phyloP scores from a whole-genome alignment of 2,797 vertebrate genomes.

The Micromesistius poutassou region DNA sequence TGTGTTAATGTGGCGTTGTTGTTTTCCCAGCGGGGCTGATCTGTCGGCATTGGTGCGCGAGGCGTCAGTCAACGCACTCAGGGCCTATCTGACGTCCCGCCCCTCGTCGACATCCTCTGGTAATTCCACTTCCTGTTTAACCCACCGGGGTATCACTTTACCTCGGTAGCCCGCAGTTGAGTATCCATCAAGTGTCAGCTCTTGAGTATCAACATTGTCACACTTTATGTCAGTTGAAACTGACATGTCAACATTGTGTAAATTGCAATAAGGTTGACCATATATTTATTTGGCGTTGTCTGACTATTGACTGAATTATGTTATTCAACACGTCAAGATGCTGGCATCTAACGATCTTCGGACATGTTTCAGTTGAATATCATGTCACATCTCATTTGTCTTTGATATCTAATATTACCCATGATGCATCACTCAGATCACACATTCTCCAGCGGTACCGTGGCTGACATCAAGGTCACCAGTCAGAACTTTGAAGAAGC shows the following conservation, averaged over 20 bases:
- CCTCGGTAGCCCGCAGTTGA: too few relatives aligned
- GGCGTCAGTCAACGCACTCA: slow-evolving; percentile 85
- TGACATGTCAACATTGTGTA: too few relatives aligned
- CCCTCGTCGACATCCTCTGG: slow-evolving; percentile 41
- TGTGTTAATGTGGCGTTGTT: neutral
- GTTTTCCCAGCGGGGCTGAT: slow-evolving; percentile 83
- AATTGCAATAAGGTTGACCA: too few relatives aligned
- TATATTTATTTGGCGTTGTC: too few relatives aligned
- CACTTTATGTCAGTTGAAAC: too few relatives aligned
- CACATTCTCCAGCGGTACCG: slow-evolving; percentile 20
- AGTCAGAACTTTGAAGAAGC: slow-evolving; percentile 85
- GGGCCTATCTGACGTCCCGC: slow-evolving; percentile 70
- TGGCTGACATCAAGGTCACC: slow-evolving; percentile 75
- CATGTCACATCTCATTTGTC: too few relatives aligned
- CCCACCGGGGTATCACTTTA: too few relatives aligned
- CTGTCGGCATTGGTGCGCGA: slow-evolving; percentile 90
- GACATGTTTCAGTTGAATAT: too few relatives aligned
- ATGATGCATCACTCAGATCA: slow-evolving; percentile 39
- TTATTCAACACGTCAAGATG: too few relatives aligned
- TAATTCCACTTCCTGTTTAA: slow-evolving; percentile 36
- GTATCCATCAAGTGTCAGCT: too few relatives aligned
- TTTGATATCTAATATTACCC: neutral
- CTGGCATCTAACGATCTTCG: too few relatives aligned
- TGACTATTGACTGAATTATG: neutral
- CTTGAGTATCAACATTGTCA: too few relatives aligned